These are phyloP conservation scores for Atopsyche davidsoni DNA, from an alignment of 1,140 invertebrate genomes.

Conservation along the genomic window DNA sequence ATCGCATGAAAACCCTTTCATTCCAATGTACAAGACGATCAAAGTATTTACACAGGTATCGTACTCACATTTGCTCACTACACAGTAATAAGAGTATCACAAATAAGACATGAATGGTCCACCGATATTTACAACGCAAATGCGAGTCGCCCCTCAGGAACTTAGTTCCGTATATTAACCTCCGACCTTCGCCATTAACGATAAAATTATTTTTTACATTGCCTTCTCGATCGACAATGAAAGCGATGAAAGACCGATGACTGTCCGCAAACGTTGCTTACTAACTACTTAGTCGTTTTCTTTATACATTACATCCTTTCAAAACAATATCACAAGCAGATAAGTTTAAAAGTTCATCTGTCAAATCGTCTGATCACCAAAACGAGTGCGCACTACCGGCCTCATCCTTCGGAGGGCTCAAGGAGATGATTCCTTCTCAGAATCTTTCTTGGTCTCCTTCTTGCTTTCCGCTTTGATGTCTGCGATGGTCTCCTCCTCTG, in stretches of 20 bases:
- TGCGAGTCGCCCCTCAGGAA: slow-evolving; percentile 8
- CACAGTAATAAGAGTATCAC: slow-evolving; percentile 27
- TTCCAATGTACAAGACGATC: slow-evolving; percentile 24
- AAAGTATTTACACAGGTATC: slow-evolving; percentile 22
- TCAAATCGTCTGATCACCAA: no score
- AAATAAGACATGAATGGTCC: slow-evolving; percentile 26
- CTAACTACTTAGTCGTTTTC: slow-evolving; percentile 17
- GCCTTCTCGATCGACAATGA: not conserved
- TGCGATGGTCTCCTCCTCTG: not conserved
- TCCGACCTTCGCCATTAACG: no score
- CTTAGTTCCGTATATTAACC: slow-evolving; percentile 19
- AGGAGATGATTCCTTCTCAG: slow-evolving; percentile 9
- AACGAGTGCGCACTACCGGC: no score
- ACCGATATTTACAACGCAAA: slow-evolving; percentile 24
- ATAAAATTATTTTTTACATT: not conserved
- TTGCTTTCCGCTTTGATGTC: not conserved
- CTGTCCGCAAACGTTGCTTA: slow-evolving; percentile 8
- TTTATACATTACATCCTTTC: slow-evolving; percentile 15
- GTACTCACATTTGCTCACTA: slow-evolving; percentile 17
- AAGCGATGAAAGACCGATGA: slow-evolving; percentile 10
- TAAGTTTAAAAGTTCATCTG: no score
- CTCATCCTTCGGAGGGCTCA: no score
- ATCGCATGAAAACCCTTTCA: slow-evolving; percentile 14
- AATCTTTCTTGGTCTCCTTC: slow-evolving; percentile 1
- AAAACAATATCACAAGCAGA: slow-evolving; percentile 29